Evolutionary conservation across 2,113 vertebrate genomes (phyloP), one percentile per base, ranked within the genome.

Genomic region (Anolis carolinensis): DNA sequence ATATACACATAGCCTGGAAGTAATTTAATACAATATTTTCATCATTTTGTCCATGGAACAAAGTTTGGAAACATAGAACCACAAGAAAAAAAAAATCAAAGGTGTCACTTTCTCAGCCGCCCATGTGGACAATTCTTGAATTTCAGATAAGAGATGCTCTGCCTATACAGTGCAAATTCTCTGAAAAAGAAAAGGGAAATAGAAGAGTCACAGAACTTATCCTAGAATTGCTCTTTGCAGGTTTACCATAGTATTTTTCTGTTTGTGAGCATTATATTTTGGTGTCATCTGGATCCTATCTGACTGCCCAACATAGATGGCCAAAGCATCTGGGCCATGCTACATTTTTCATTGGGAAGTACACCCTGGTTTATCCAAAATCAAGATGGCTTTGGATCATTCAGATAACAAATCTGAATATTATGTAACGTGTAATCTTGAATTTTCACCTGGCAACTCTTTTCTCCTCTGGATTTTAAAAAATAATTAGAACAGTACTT

Each of bases 401-500:
- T 86, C 39, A 27, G 30, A 63, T 2, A 74, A n/a, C 25, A 34
- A 67, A 30, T 27, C 7, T 44, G 50, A 44, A 39, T 16, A 59
- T 71, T 34, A 55, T 44, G 23, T 39, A 70, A 52, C 83, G 11
- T 11, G n/a, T 14, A 68, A 8, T 50, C 36, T 63, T 44, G 5
- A 32, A 5, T 65, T 32, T 55, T 32, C 70, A 52, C 25, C 21
- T 75, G 70, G 70, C 73, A 72, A 81, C 34, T 20, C 20, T 44
- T 32, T 13, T 0, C 7, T 14, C 25, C 23, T 0, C 34, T 32
- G 0, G 2, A 27, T 74, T 59, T 18, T 18, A 16, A 18, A 18
- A 59, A 59, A 59, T 18, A 59, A 59, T 59, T 55, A 63, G 6
- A 39, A 30, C 39, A n/a, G 9, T 27, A 21, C 2, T 0, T 0